Conservation (phyloP, 2,113 vertebrate genomes). For the Ceyx melanurus region DNA sequence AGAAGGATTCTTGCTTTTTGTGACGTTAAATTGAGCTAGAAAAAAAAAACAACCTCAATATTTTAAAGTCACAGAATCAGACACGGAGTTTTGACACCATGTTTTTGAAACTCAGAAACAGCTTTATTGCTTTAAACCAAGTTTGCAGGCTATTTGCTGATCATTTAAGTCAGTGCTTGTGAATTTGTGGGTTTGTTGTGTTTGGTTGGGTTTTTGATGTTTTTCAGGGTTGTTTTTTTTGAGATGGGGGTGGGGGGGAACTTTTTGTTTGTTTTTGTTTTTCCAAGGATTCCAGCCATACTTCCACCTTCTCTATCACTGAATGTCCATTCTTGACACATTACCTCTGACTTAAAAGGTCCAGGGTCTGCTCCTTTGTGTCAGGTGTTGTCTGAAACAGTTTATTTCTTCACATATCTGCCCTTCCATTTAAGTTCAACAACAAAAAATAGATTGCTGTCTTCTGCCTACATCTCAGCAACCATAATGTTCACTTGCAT, state of each 20-base stretch:
- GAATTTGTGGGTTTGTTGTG: neutral
- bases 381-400: neutral
- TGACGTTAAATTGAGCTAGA: neutral
- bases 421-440: neutral
- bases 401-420: neutral
- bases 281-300: neutral
- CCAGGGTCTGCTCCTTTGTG: neutral
- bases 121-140: neutral
- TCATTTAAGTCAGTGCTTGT: neutral
- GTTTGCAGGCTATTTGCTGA: neutral
- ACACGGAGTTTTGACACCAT: neutral
- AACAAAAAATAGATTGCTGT: neutral
- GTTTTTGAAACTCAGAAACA: neutral
- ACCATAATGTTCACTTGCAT: neutral
- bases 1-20: slow-evolving; percentile 10
- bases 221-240: neutral
- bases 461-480: neutral
- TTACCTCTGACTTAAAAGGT: neutral
- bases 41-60: neutral
- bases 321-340: neutral
- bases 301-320: neutral
- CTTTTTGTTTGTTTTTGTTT: neutral
- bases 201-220: too few species aligned
- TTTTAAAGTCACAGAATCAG: neutral
- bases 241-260: too few species aligned